These are phyloP conservation scores for Entomobrya proxima DNA, from an alignment of 2,888 invertebrate genomes.

Conservation along the genomic window DNA sequence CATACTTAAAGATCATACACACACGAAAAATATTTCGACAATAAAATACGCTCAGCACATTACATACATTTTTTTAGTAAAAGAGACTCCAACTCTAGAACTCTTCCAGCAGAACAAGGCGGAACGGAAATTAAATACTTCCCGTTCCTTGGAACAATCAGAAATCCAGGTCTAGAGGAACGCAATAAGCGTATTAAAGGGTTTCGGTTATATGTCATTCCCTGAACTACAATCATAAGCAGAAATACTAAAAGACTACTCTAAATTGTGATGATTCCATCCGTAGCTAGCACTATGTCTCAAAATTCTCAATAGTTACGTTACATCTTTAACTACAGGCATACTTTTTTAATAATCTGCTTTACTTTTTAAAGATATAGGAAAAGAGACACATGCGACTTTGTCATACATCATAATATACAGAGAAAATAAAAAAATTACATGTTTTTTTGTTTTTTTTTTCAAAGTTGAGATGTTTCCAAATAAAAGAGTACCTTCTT, in stretches of 20 bases:
- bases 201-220: neutral
- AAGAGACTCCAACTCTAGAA: neutral
- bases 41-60: neutral
- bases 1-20: slow-evolving; percentile 6
- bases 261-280: too few species aligned
- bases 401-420: too few species aligned
- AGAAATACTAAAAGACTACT: too few species aligned
- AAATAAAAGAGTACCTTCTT: neutral
- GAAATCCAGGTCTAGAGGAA: neutral
- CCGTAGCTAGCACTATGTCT: too few species aligned
- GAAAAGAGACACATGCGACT: too few species aligned
- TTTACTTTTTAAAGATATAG: neutral
- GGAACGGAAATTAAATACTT: neutral
- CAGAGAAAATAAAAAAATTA: too few species aligned
- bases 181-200: too few species aligned
- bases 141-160: neutral
- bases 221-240: neutral
- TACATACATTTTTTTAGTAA: neutral
- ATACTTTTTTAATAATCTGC: neutral
- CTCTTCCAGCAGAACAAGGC: neutral
- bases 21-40: neutral
- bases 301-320: too few species aligned
- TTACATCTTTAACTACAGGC: too few species aligned
- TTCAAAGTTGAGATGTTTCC: too few species aligned
- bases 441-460: too few species aligned